These are phyloP conservation scores for Pararge aegeria DNA, from an alignment of 1,140 invertebrate species.

Conservation along the genomic window DNA sequence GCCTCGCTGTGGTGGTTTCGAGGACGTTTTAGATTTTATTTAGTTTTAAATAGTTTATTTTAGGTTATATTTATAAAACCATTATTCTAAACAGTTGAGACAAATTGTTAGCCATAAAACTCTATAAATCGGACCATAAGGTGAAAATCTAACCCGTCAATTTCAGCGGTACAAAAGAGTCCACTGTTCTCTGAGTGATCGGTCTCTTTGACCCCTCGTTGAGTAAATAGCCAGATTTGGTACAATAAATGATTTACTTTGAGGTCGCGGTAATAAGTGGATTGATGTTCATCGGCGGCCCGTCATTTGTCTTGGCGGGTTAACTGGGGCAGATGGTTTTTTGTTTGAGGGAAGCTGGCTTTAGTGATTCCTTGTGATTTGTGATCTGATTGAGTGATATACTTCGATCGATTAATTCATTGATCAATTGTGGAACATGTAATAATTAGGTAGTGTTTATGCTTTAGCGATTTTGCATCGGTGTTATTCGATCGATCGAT, in stretches of 20 bases:
- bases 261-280: constrained; percentile 60
- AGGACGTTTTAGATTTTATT: too few species aligned
- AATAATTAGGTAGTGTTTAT: too few species aligned
- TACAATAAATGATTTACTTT: constrained; percentile 72
- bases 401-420: too few species aligned
- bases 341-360: constrained; percentile 1
- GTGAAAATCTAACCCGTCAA: constrained; percentile 15
- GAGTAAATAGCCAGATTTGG: constrained; percentile 67
- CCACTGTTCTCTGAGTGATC: constrained; percentile 48
- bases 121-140: constrained; percentile 6
- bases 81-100: neutral
- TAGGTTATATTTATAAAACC: too few species aligned
- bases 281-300: constrained; percentile 55
- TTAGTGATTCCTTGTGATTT: neutral
- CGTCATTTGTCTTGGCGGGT: constrained; percentile 54
- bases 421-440: too few species aligned
- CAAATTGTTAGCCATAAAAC: neutral
- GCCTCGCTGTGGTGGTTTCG: too few species aligned
- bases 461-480: too few species aligned
- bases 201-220: constrained; percentile 54
- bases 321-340: constrained; percentile 17
- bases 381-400: neutral
- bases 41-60: too few species aligned
- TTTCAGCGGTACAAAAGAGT: constrained; percentile 20
- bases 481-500: too few species aligned